phyloP scores from a whole-genome alignment of 2,113 vertebrate genomes.

The Anoura caudifer region DNA sequence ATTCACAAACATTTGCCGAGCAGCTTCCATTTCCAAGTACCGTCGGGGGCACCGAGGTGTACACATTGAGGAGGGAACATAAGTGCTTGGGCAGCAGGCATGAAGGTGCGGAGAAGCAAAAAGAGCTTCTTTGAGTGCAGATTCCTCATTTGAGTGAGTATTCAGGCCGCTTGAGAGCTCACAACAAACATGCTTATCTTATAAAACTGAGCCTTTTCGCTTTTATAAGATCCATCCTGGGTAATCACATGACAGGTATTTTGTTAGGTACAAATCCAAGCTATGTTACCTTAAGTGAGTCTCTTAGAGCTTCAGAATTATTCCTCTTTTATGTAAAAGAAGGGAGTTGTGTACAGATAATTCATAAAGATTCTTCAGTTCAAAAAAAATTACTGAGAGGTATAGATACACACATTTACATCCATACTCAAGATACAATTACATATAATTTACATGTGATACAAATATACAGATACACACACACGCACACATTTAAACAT shows the following conservation, averaged over 20 bases:
- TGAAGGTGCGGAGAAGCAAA: background rate
- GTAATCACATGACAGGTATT: background rate
- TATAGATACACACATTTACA: background rate
- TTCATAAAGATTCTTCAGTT: background rate
- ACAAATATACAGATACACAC: background rate
- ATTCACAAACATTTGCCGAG: constrained; percentile 49
- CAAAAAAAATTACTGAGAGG: background rate
- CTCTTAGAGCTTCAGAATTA: background rate
- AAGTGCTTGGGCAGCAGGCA: background rate
- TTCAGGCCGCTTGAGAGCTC: background rate
- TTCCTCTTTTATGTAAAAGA: background rate
- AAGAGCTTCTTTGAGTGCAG: background rate
- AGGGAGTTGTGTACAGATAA: background rate
- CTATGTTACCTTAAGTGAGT: background rate
- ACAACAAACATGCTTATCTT: background rate
- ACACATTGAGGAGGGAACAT: background rate
- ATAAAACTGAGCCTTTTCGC: background rate
- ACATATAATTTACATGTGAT: background rate
- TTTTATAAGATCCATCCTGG: background rate
- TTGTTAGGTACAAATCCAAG: background rate
- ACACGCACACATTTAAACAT: background rate
- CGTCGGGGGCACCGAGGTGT: background rate
- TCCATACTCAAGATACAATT: background rate
- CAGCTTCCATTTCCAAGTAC: constrained; percentile 16
- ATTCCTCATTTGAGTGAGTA: background rate